Percentiles rank a stretch among this genome's conserved stretches.
Conservation (phyloP, 1,140 invertebrate species). For the Acyrthosiphon pisum region DNA sequence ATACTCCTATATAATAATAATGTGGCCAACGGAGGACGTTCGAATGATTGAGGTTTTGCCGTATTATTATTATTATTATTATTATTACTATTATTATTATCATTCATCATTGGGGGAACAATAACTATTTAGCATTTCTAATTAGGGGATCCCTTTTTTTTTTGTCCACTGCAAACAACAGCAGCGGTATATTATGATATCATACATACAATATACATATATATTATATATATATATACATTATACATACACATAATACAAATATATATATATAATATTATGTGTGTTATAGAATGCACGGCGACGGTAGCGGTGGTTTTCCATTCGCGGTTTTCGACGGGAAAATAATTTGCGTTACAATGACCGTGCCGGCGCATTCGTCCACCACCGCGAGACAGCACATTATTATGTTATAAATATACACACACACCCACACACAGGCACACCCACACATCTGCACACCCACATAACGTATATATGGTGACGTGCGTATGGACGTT, state of each 20-base stretch:
- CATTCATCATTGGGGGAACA: background rate
- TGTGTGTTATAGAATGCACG: too few species aligned
- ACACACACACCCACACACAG: background rate
- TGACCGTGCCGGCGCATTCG: background rate
- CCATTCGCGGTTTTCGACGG: background rate
- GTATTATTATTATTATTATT: too few species aligned
- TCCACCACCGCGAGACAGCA: background rate
- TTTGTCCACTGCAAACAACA: background rate
- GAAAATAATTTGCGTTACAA: slow-evolving; percentile 21
- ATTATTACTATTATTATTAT: background rate
- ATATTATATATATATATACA: too few species aligned
- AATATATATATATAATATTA: too few species aligned
- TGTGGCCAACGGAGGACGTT: background rate
- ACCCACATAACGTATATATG: background rate
- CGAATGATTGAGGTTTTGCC: background rate
- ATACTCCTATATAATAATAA: background rate
- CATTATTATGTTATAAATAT: background rate
- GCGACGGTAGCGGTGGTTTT: background rate
- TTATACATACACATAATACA: too few species aligned
- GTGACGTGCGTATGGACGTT: too few species aligned
- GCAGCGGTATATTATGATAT: background rate
- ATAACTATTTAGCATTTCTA: background rate
- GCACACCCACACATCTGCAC: background rate
- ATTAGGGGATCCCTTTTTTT: background rate
- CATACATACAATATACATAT: background rate